A percentile compares a stretch with the other conserved stretches of the same genome.
Evolutionary conservation across 2,888 invertebrate genomes (phyloP).

Genomic region (Microctonus hyperodae): DNA sequence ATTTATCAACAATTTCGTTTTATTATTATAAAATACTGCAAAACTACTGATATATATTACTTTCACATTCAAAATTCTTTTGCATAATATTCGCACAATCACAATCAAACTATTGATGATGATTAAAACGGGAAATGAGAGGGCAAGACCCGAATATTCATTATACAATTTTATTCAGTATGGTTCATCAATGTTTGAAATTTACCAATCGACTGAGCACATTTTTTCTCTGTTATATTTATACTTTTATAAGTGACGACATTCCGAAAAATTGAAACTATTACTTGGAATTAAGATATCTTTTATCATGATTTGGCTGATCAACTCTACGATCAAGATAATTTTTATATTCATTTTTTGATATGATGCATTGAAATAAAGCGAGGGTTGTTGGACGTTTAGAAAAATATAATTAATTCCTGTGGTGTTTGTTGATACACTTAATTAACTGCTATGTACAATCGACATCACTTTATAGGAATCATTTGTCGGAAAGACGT

Average conservation of each 20-base stretch:
- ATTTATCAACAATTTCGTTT: conserved; percentile 5
- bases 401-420: too few relatives aligned
- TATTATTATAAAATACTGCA: background rate
- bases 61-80: background rate
- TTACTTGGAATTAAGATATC: too few relatives aligned
- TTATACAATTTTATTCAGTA: conserved; percentile 2
- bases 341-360: too few relatives aligned
- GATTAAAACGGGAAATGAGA: conserved; percentile 12
- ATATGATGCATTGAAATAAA: background rate
- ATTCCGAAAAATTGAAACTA: too few relatives aligned
- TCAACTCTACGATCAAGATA: too few relatives aligned
- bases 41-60: background rate
- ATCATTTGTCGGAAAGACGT: too few relatives aligned
- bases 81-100: conserved; percentile 1
- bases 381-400: background rate
- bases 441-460: too few relatives aligned
- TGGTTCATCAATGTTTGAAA: background rate
- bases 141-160: conserved; percentile 31
- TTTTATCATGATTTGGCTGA: too few relatives aligned
- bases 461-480: too few relatives aligned
- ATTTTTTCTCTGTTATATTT: conserved; percentile 5
- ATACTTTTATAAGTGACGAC: too few relatives aligned
- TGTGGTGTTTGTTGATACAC: too few relatives aligned
- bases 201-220: background rate
- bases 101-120: background rate